Percentiles rank a stretch among this genome's conserved stretches.
Evolutionary conservation across 2,797 vertebrate genomes (phyloP).

Genomic region (Falco novaeseelandiae): DNA sequence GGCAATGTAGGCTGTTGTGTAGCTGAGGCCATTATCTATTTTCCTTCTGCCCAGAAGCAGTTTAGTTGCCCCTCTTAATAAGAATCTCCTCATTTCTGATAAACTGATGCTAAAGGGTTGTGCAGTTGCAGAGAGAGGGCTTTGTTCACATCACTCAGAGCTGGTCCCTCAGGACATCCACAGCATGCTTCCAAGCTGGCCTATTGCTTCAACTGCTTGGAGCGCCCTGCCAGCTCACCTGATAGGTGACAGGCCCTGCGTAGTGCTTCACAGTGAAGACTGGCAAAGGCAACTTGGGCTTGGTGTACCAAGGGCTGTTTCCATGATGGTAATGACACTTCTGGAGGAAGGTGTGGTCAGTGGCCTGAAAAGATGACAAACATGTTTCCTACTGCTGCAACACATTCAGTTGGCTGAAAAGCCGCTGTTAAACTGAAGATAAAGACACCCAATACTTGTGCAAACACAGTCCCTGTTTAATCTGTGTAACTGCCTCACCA

Average conservation of each 20-base stretch:
- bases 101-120: neutral
- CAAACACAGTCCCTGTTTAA: neutral
- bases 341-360: conserved; percentile 94
- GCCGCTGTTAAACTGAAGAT: neutral
- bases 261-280: conserved; percentile 90
- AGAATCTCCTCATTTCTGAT: neutral
- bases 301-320: conserved; percentile 84
- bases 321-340: conserved; percentile 94
- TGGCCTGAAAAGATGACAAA: conserved; percentile 79
- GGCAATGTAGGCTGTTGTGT: neutral
- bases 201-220: neutral
- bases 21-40: neutral
- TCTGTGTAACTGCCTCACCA: neutral
- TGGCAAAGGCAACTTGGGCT: conserved; percentile 90
- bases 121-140: neutral
- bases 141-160: neutral
- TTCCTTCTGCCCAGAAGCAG: neutral
- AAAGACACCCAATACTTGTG: neutral
- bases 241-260: conserved; percentile 90
- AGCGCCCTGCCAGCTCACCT: conserved; percentile 75
- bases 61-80: neutral
- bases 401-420: neutral
- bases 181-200: neutral
- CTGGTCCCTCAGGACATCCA: neutral
- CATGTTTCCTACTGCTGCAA: neutral